phyloP scores from a whole-genome alignment of 2,113 vertebrate species.

The Thalassarche chlororhynchos region DNA sequence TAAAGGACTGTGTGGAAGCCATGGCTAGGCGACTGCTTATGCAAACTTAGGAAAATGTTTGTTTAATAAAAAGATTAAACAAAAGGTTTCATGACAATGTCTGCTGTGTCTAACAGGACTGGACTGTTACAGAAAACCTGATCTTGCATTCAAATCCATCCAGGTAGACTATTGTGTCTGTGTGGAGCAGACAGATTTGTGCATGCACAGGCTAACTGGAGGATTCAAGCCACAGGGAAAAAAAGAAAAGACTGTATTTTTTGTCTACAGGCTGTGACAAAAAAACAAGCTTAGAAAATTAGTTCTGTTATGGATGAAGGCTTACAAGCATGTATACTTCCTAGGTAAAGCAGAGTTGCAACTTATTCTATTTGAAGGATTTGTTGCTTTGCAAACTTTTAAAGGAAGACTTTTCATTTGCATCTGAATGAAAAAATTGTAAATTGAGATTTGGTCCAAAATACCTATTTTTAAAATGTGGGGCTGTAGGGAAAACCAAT shows the following conservation, averaged over 20 bases:
- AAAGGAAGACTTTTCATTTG: not conserved
- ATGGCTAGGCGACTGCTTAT: not conserved
- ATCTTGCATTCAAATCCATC: not conserved
- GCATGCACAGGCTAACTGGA: not conserved
- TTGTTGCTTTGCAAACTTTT: not conserved
- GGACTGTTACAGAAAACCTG: not conserved
- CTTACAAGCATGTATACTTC: not conserved
- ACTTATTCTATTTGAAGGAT: not conserved
- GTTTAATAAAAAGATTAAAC: constrained; percentile 30
- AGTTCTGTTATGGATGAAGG: not conserved
- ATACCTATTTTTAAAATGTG: not conserved
- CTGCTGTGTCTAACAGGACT: not conserved
- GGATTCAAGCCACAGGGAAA: not conserved
- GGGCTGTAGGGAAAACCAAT: not conserved
- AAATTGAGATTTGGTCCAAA: not conserved
- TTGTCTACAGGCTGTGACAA: not conserved
- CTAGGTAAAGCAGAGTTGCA: not conserved
- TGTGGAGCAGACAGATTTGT: not conserved
- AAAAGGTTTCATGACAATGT: not conserved
- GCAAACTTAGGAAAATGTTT: constrained; percentile 38
- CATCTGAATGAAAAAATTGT: not conserved
- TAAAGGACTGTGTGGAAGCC: constrained; percentile 7
- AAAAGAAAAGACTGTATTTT: not conserved
- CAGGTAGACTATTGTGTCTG: not conserved
- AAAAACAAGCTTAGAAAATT: not conserved